phyloP scores from a whole-genome alignment of 2,113 vertebrate genomes.

The Lates calcarifer region DNA sequence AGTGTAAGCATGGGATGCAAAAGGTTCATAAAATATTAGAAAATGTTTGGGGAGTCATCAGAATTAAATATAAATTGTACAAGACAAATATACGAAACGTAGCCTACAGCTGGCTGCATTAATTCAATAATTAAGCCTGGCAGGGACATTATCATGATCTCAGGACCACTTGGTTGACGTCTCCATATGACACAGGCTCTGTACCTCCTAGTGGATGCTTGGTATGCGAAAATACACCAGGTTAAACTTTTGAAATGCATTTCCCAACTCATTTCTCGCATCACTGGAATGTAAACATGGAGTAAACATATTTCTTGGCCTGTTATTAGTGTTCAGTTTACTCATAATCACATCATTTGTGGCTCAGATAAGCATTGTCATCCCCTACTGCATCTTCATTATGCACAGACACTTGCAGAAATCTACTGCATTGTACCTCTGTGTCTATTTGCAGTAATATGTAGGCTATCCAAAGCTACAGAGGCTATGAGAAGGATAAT shows the following conservation, averaged over 20 bases:
- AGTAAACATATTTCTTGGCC: constrained; percentile 84
- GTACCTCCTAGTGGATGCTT: constrained; percentile 65
- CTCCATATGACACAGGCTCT: constrained; percentile 68
- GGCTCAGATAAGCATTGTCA: constrained; percentile 78
- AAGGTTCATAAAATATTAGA: constrained; percentile 82
- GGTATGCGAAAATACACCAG: constrained; percentile 62
- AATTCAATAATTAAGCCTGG: constrained; percentile 68
- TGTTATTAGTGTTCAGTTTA: constrained; percentile 79
- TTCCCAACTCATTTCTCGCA: constrained; percentile 65
- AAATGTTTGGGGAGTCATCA: constrained; percentile 70
- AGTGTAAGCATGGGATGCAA: constrained; percentile 80
- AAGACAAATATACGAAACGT: constrained; percentile 73
- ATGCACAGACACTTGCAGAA: constrained; percentile 52
- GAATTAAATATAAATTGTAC: constrained; percentile 80
- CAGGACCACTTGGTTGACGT: constrained; percentile 59
- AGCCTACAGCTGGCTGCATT: constrained; percentile 63
- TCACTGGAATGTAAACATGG: constrained; percentile 84
- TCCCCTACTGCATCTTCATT: constrained; percentile 61
- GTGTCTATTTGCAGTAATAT: constrained; percentile 50
- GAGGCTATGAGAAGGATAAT: constrained; percentile 70
- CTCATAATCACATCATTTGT: constrained; percentile 65
- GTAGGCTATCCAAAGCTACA: constrained; percentile 52
- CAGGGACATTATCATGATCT: constrained; percentile 67
- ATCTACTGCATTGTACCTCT: constrained; percentile 60
- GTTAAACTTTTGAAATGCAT: constrained; percentile 63